Conservation (phyloP, 1,140 invertebrate species). For the Fopius arisanus region DNA sequence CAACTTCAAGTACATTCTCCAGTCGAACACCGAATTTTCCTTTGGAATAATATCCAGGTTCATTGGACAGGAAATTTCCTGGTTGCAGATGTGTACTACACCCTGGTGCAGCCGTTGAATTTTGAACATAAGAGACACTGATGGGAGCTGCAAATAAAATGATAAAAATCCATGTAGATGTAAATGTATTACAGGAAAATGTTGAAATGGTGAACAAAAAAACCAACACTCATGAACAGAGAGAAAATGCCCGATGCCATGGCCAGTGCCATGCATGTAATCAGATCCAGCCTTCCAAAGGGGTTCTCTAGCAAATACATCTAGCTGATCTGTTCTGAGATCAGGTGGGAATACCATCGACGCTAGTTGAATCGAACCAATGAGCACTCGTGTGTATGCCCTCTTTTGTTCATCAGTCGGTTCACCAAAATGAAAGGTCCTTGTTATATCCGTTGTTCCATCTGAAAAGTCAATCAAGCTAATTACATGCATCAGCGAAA, state of each 20-base stretch:
- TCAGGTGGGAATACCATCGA: slow-evolving; percentile 73
- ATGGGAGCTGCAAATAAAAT: slow-evolving; percentile 72
- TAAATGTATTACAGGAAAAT: background rate
- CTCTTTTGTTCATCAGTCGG: slow-evolving; percentile 79
- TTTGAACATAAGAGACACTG: slow-evolving; percentile 68
- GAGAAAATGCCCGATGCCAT: slow-evolving; percentile 88
- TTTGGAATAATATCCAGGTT: slow-evolving; percentile 83
- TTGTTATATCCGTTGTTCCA: slow-evolving; percentile 92
- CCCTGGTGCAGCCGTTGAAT: slow-evolving; percentile 3
- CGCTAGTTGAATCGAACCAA: slow-evolving; percentile 81
- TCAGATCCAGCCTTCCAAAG: slow-evolving; percentile 84
- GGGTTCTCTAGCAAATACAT: slow-evolving; percentile 78
- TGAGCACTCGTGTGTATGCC: slow-evolving; percentile 90
- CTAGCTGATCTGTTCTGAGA: slow-evolving; percentile 73
- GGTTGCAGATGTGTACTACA: slow-evolving; percentile 68
- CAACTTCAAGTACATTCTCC: slow-evolving; percentile 90
- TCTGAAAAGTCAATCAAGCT: slow-evolving; percentile 63
- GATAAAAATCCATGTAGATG: slow-evolving; percentile 15
- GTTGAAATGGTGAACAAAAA: background rate
- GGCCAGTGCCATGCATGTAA: slow-evolving; percentile 87
- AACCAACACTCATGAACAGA: slow-evolving; percentile 82
- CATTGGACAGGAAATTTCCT: slow-evolving; percentile 87
- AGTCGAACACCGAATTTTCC: slow-evolving; percentile 89
- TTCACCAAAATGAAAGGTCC: slow-evolving; percentile 88
- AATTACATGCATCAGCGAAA: too few species aligned